These are phyloP conservation scores for Oscheius sp. DNA, from an alignment of 2,888 invertebrate species.

Conservation along the genomic window DNA sequence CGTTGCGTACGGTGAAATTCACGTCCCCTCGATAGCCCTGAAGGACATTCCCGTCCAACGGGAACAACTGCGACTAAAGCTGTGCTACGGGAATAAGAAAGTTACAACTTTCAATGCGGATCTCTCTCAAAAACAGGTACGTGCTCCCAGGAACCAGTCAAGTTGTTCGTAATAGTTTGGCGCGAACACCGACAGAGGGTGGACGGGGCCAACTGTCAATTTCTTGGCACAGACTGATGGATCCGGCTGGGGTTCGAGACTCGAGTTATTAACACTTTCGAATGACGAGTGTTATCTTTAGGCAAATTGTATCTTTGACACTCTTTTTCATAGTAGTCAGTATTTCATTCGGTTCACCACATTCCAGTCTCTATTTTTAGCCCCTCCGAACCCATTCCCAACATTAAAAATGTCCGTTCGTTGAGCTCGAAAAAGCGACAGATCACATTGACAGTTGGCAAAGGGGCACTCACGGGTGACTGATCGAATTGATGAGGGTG, in stretches of 20 bases:
- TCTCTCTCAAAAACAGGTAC: conserved; percentile 69
- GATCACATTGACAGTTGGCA: not conserved
- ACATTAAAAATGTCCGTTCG: conserved; percentile 20
- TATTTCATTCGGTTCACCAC: not conserved
- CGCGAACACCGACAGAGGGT: not conserved
- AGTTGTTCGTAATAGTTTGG: not conserved
- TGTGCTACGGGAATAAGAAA: conserved; percentile 73
- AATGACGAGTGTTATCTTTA: too few relatives aligned
- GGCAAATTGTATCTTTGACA: not conserved
- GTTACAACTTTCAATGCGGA: conserved; percentile 72
- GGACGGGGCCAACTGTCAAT: not conserved
- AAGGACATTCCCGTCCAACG: conserved; percentile 72
- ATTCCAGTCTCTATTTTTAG: not conserved
- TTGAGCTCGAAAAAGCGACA: conserved; percentile 14
- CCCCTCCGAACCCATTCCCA: not conserved
- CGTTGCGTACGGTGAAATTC: conserved; percentile 60
- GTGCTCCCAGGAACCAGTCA: not conserved
- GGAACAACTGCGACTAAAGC: conserved; percentile 70
- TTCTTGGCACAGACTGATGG: not conserved
- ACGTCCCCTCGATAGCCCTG: conserved; percentile 73
- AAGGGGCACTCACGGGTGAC: not conserved
- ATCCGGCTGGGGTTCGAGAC: not conserved
- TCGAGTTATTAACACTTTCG: not conserved
- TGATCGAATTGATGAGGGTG: not conserved
- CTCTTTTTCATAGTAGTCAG: not conserved